Conservation (phyloP, 2,888 invertebrate genomes). For the Melitaea athalia region DNA sequence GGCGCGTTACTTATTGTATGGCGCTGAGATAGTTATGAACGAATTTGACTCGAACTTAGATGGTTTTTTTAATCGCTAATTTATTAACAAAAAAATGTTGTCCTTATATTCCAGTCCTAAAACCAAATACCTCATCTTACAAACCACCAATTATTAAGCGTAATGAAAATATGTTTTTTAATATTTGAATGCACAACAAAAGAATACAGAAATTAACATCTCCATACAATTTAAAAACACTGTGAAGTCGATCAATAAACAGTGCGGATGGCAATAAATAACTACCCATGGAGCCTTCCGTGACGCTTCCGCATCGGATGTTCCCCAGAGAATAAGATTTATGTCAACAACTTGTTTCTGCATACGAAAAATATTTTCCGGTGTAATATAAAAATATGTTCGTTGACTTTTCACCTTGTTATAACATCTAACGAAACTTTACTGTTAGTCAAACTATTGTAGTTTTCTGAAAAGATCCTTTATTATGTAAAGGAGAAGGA, state of each 20-base stretch:
- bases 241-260: slow-evolving; percentile 28
- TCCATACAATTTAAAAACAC: slow-evolving; percentile 9
- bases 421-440: not conserved
- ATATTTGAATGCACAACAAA: not conserved
- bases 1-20: no score
- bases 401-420: not conserved
- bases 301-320: slow-evolving; percentile 62
- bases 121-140: not conserved
- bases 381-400: slow-evolving; percentile 1
- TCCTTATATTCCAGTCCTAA: no score
- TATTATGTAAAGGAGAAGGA: no score
- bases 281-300: slow-evolving; percentile 64
- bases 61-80: no score
- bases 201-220: not conserved
- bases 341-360: slow-evolving; percentile 66
- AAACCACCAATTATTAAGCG: not conserved
- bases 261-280: slow-evolving; percentile 61
- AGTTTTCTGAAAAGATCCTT: no score
- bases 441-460: not conserved
- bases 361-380: slow-evolving; percentile 29
- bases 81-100: no score
- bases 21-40: no score
- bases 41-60: no score
- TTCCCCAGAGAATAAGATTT: slow-evolving; percentile 63
- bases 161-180: not conserved